Evolutionary conservation across 1,140 invertebrate species (phyloP), one percentile per base, ranked within the genome.

Genomic region (Drosophila teissieri): DNA sequence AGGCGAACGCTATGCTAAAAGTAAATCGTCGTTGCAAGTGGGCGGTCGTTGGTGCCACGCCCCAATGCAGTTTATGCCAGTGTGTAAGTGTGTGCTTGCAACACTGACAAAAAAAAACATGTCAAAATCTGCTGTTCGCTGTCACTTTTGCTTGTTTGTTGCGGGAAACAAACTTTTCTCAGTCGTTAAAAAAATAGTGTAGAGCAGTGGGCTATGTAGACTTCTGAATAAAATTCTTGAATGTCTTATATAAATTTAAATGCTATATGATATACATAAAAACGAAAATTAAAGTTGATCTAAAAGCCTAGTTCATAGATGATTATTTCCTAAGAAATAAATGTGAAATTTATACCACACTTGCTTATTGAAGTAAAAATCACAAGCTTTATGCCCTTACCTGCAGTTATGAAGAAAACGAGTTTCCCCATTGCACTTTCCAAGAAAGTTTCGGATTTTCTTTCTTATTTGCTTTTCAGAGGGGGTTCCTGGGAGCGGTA

Each of bases 71-170:
- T 53, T 61, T 11, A 31, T 67, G 57, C 51, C 27, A 36, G 69
- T 61, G 31, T 64, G 49, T 78, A 57, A 74, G 63, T 57, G 75
- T 67, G 70, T 67, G 70, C 61, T 60, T 37, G 36, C 10, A 40
- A 7, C 24, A 36, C 56, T 37, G 45, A 36, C 11, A 62, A 67
- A 36, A 24, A 44, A 57, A 44, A 77, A 37, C 67, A 60, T 31
- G 42, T 24, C n/a, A 22, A 67, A 76, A 74, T 70, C 74, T 78
- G 82, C 68, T 85, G 82, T 78, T 86, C 64, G 70, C 64, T 86
- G 78, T 86, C 82, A 82, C 74, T 86, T 86, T 86, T 81, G 82
- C 82, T 75, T 73, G 82, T 86, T 86, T 86, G 82, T 75, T 78
- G 82, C 69, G 58, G 69, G 75, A 69, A 76, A 86, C 81, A 75